Conservation (phyloP, 30 jellyfish, hydroid and myxozoan genomes). For the Aurelia sp. region DNA sequence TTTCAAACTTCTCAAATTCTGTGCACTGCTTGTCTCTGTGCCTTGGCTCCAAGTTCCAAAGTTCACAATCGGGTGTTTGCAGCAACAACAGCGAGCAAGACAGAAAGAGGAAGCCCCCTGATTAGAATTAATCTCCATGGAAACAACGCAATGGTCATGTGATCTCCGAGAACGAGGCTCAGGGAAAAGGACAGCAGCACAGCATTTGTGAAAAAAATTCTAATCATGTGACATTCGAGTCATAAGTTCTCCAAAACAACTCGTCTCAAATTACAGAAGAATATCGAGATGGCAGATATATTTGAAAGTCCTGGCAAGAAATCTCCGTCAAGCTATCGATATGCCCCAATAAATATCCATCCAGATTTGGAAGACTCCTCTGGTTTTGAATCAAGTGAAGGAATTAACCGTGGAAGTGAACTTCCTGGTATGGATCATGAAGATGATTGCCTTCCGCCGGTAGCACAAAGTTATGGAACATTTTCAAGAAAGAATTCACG, state of each 20-base stretch:
- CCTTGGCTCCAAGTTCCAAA: no score
- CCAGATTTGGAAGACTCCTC: constrained; percentile 8
- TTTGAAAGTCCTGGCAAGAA: constrained; percentile 26
- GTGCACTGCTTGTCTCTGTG: no score
- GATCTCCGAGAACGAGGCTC: no score
- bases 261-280: not conserved
- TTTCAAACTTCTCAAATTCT: no score
- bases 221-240: not conserved
- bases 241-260: not conserved
- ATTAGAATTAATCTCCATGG: no score
- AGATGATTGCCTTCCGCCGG: constrained; percentile 76
- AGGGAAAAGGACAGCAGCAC: no score
- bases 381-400: constrained; percentile 47
- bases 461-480: constrained; percentile 34
- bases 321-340: constrained; percentile 18
- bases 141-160: no score
- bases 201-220: no score
- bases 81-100: no score
- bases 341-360: constrained; percentile 43
- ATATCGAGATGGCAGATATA: constrained; percentile 19
- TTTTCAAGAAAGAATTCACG: constrained; percentile 38
- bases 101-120: no score
- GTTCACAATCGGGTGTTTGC: no score
- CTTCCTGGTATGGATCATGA: constrained; percentile 55
- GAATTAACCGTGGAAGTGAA: constrained; percentile 7